Percentiles rank a stretch among this genome's conserved stretches.
Evolutionary conservation across 2,113 vertebrate genomes (phyloP).

Genomic region (Microcebus murinus): DNA sequence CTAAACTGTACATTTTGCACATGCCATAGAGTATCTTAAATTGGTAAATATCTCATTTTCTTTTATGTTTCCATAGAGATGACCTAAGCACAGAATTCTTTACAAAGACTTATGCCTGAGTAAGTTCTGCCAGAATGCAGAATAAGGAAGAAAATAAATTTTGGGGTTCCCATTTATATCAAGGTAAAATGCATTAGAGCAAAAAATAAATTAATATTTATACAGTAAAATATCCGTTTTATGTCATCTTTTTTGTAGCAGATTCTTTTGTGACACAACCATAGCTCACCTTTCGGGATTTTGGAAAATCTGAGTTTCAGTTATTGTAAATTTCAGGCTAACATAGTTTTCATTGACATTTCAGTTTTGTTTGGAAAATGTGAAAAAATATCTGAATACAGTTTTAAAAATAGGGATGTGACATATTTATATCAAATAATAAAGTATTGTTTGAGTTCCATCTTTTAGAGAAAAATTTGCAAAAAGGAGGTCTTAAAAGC

Average conservation of each 20-base stretch:
- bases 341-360: not conserved
- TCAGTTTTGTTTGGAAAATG: not conserved
- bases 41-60: slow-evolving; percentile 51
- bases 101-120: slow-evolving; percentile 45
- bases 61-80: slow-evolving; percentile 46
- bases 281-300: not conserved
- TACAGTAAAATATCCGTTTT: not conserved
- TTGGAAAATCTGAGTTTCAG: not conserved
- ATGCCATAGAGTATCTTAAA: slow-evolving; percentile 29
- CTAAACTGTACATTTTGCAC: not conserved
- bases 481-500: not conserved
- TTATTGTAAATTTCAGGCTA: not conserved
- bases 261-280: not conserved
- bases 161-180: not conserved
- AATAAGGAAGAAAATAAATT: slow-evolving; percentile 30
- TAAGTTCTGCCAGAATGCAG: slow-evolving; percentile 17
- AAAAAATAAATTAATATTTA: not conserved
- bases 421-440: not conserved
- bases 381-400: not conserved
- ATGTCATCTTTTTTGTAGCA: not conserved
- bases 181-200: slow-evolving; percentile 52
- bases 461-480: not conserved
- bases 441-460: not conserved
- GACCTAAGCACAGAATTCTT: slow-evolving; percentile 30
- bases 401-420: not conserved